Evolutionary conservation across 2,888 invertebrate genomes (phyloP), one percentile per base, ranked within the genome.

Genomic region (Eupithecia subfuscata): DNA sequence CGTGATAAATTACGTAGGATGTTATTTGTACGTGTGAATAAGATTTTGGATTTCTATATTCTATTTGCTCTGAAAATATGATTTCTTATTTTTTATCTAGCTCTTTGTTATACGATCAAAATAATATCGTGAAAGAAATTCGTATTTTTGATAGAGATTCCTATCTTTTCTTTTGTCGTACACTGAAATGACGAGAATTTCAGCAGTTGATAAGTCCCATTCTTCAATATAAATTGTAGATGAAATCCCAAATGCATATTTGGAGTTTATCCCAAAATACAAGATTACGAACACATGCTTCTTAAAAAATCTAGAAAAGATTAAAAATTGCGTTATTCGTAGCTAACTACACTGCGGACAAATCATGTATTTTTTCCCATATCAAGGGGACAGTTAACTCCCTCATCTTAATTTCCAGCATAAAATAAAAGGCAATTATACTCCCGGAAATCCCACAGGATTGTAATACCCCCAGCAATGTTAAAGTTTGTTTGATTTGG

Each of bases 401-500:
- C 40, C 40, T 40, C 40, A 11, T 6, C 40, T 40, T 0, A 52
- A 30, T 63, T 63, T 16, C 22, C 30, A 14, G n/a, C 30, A 5
- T 63, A 16, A 30, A 64, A 30, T 18, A 14, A 34, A 30, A 34
- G 4, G 9, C 64, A 52, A 67, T 4, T 52, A 3, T 56, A 72
- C 30, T 65, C 45, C 40, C 25, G 22, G 11, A 68, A 63, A 73
- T 73, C 70, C 71, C 73, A 71, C 52, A 67, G 73, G 56, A 60
- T 69, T 74, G 70, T 71, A 63, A 75, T 77, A 72, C 67, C 64
- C 45, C 64, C 48, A 75, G 52, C 65, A 71, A 76, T 76, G 52
- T 77, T 43, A 52, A 79, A 79, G 71, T 80, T 78, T 78, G 52
- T 71, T 70, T 79, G 71, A 76, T 75, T 75, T 22, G 64, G 71